Base-by-base conservation (phyloP, 1,140 invertebrate species). In the Papilio glaucus region DNA sequence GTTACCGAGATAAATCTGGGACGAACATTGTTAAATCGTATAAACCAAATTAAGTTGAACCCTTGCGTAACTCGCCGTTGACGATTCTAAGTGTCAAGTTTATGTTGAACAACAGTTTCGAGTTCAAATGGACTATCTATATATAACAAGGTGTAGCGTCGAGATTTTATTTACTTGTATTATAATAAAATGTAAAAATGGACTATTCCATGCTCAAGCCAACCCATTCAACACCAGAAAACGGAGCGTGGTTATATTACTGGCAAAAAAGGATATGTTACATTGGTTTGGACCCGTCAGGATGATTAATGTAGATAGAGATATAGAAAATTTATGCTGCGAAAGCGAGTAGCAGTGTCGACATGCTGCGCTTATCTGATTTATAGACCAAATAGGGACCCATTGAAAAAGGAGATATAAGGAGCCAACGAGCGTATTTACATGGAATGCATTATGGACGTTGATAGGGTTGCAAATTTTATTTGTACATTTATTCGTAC, bases 351-450 rank as follows among this genome's bases (percentile, higher is more conserved):
- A 57, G 49, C 21, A 57, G 49, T 57, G 49, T 57, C 49, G 49
- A 57, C 49, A 57, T 57, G 49, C 49, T 57, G 49, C 24, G 49
- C 49, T 57, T 57, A 57, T 57, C 49, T 57, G 49, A 57, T 57
- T 57, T 57, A 57, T 24, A 18, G 49, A 57, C 49, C 49, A 57
- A 57, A 57, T 57, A 57, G 49, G 49, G 49, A 24, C 49, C 18
- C 49, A 12, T 4, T 57, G 49, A 57, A 57, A 57, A 57, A 57
- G 45, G 18, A 18, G 21, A 57, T 21, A 33, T 33, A 3, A 33
- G n/a, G 9, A 57, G 21, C 18, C 49, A 57, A 57, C 21, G 49
- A 57, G 10, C 8, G 18, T 57, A 9, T 10, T 12, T 24, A 24
- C 45, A 49, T 21, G 21, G 45, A 49, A 18, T 49, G 18, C 21